A percentile compares a stretch with the other conserved stretches of the same genome.
Conservation (phyloP, 2,888 invertebrate genomes). For the Cosmia pyralina region DNA sequence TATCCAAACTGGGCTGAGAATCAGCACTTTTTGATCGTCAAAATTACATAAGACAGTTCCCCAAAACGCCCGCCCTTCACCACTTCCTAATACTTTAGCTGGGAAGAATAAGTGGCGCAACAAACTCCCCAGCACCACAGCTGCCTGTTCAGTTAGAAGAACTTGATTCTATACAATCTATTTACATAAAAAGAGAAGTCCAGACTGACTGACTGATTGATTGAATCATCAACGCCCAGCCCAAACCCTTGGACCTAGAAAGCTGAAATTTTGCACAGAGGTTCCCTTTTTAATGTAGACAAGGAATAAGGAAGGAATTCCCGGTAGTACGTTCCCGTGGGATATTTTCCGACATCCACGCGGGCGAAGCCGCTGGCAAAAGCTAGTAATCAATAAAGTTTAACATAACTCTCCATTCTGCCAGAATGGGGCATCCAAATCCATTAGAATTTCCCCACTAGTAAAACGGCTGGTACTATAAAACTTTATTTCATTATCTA, state of each 20-base stretch:
- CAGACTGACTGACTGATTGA: too few relatives aligned
- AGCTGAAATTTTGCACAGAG: too few relatives aligned
- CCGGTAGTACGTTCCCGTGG: too few relatives aligned
- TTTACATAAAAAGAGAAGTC: too few relatives aligned
- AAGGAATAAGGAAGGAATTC: too few relatives aligned
- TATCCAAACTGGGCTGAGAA: background rate
- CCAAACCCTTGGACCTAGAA: too few relatives aligned
- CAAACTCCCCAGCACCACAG: background rate
- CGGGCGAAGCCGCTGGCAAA: too few relatives aligned
- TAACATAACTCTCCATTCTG: background rate
- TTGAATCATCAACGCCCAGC: too few relatives aligned
- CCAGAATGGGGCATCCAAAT: too few relatives aligned
- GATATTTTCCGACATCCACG: too few relatives aligned
- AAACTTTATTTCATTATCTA: slow-evolving; percentile 24
- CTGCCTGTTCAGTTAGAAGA: background rate
- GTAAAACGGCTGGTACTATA: background rate
- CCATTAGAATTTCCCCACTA: background rate
- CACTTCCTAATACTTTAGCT: background rate
- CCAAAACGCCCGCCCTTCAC: background rate
- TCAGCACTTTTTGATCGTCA: background rate
- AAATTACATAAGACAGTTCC: background rate
- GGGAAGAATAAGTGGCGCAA: background rate
- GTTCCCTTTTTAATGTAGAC: too few relatives aligned
- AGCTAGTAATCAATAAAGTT: background rate
- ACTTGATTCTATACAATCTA: background rate